Conservation (phyloP, 2,113 vertebrate genomes). For the Neolamprologus hecqui region DNA sequence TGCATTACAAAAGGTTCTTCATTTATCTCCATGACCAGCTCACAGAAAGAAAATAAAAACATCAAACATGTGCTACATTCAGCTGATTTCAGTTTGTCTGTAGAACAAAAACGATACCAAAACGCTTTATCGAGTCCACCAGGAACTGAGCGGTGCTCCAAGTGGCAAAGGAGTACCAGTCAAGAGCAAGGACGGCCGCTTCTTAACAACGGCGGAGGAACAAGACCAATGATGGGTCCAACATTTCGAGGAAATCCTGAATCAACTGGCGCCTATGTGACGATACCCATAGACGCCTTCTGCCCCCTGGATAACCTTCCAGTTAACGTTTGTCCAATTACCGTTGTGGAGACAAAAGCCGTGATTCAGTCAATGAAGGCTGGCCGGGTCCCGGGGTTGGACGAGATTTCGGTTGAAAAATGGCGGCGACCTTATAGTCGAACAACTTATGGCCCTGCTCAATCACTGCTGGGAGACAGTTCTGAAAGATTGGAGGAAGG, state of each 20-base stretch:
- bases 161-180: not conserved
- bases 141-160: not conserved
- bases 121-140: not conserved
- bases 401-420: not conserved
- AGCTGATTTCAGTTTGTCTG: not conserved
- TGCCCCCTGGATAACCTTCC: not conserved
- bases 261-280: rapidly evolving
- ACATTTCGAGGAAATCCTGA: not conserved
- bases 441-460: not conserved
- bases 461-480: not conserved
- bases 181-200: not conserved
- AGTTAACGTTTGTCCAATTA: not conserved
- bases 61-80: not conserved
- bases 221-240: not conserved
- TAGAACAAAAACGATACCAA: not conserved
- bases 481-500: not conserved
- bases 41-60: not conserved
- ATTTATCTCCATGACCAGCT: not conserved
- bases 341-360: rapidly evolving
- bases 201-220: not conserved
- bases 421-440: rapidly evolving
- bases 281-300: not conserved
- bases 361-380: not conserved
- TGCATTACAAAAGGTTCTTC: not conserved
- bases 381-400: not conserved